A percentile compares a stretch with the other conserved stretches of the same genome.
Evolutionary conservation across 2,888 invertebrate genomes (phyloP).

Genomic region (Hemicrepidius hirtus): DNA sequence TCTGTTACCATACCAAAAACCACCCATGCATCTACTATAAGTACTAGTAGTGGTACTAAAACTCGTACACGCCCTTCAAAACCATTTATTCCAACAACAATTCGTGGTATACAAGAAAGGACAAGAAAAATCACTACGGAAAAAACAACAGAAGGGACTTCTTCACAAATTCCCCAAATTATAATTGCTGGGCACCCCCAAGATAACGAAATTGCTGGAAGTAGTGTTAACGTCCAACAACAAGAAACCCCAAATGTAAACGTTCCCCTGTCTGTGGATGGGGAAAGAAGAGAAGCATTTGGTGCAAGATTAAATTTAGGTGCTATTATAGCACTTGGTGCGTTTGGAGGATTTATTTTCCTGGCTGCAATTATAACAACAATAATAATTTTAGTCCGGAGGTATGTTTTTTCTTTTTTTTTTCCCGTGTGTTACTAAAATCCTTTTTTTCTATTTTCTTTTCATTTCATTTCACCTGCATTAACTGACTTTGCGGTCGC

Average conservation of each 20-base stretch:
- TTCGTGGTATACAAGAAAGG: conserved; percentile 64
- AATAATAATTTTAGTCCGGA: conserved; percentile 89
- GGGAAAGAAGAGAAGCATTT: conserved; percentile 75
- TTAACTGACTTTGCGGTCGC: conserved; percentile 57
- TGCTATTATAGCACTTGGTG: conserved; percentile 91
- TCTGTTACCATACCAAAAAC: conserved; percentile 61
- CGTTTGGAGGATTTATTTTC: conserved; percentile 93
- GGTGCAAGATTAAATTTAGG: conserved; percentile 87
- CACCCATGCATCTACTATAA: conserved; percentile 61
- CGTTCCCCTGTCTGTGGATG: conserved; percentile 79
- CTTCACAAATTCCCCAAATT: conserved; percentile 54
- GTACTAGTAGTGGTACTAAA: no score
- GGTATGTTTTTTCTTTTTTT: conserved; percentile 75
- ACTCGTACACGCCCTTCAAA: conserved; percentile 67
- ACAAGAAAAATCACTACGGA: conserved; percentile 61
- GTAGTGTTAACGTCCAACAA: conserved; percentile 72
- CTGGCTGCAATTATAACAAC: conserved; percentile 92
- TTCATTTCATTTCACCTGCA: conserved; percentile 46
- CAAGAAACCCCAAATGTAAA: conserved; percentile 82
- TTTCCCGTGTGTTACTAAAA: conserved; percentile 19
- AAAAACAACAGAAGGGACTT: conserved; percentile 56
- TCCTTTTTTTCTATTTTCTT: conserved; percentile 34
- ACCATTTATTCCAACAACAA: conserved; percentile 70
- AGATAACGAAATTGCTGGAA: conserved; percentile 83
- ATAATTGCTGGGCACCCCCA: conserved; percentile 78